A percentile compares a stretch with the other conserved stretches of the same genome.
phyloP scores from a whole-genome alignment of 2,113 vertebrate species.

The Nesogale talazaci region DNA sequence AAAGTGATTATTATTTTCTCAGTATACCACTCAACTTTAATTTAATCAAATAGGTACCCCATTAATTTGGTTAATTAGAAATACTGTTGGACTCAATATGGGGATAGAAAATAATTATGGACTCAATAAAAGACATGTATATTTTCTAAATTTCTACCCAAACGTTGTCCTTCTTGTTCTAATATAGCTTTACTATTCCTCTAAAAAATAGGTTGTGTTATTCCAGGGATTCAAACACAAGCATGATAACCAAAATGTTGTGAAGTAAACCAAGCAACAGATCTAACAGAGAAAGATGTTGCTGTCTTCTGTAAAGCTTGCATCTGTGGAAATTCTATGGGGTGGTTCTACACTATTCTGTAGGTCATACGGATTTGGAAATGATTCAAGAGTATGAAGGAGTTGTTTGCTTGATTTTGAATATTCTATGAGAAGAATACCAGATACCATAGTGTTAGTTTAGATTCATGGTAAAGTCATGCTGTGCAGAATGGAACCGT shows the following conservation, averaged over 20 bases:
- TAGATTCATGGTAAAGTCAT: background rate
- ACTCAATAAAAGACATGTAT: background rate
- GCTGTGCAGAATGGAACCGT: background rate
- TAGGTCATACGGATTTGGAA: background rate
- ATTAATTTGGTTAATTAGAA: slow-evolving; percentile 5
- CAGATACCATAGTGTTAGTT: too few species aligned
- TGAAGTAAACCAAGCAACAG: too few species aligned
- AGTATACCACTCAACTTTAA: background rate
- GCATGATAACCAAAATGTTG: background rate
- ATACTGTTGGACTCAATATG: background rate
- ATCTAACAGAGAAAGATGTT: background rate
- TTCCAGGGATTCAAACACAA: background rate
- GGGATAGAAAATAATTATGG: background rate
- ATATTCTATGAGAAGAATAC: too few species aligned
- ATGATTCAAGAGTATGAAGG: background rate
- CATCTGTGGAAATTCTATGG: too few species aligned
- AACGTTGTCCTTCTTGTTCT: background rate
- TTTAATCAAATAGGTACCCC: background rate
- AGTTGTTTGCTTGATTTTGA: too few species aligned
- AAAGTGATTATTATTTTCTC: background rate
- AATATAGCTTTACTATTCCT: background rate
- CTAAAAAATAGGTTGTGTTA: background rate
- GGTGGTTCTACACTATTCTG: background rate
- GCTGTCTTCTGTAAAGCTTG: too few species aligned
- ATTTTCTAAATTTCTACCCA: background rate